Evolutionary conservation across 2,888 invertebrate genomes (phyloP), one percentile per base, ranked within the genome.

Genomic region (Ptycholaimellus sp.): DNA sequence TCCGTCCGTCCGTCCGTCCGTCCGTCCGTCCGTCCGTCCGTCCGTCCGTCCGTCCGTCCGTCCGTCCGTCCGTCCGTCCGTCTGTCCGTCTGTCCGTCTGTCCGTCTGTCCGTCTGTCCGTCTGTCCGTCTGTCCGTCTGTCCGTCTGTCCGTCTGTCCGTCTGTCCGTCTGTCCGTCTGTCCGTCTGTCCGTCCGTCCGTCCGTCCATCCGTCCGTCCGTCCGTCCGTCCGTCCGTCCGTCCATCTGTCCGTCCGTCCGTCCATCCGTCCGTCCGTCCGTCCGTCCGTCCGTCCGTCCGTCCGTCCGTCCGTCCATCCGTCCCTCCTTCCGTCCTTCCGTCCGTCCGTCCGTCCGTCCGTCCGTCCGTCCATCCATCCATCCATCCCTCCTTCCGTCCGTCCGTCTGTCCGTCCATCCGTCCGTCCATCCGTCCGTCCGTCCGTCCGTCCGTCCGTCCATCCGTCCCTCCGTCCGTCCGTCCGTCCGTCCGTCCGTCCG

Each of bases 161-260:
- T 29, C 30, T 14, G 30, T 29, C 6, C 30, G 30, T 29, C 30
- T 14, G 30, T 29, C 30, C 30, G 30, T 29, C n/a, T n/a, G n/a
- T n/a, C n/a, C n/a, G n/a, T n/a, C n/a, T n/a, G n/a, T n/a, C n/a
- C n/a, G n/a, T n/a, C n/a, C n/a, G n/a, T n/a, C n/a, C n/a, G n/a
- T n/a, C n/a, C n/a, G n/a, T n/a, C n/a, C n/a, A n/a, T n/a, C 30
- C 30, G 30, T 29, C 30, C 30, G 30, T 29, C 30, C 30, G 30
- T 29, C 30, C 30, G 30, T 29, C 6, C 30, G 30, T 29, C 30
- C 30, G 30, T 29, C 30, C 30, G 30, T 29, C 30, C 30, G 30
- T 29, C n/a, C n/a, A n/a, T n/a, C n/a, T n/a, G n/a, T n/a, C n/a
- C n/a, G n/a, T n/a, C n/a, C n/a, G n/a, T n/a, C n/a, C n/a, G n/a